Base-by-base conservation (phyloP, 2,888 invertebrate species). In the Brassicogethes aeneus region DNA sequence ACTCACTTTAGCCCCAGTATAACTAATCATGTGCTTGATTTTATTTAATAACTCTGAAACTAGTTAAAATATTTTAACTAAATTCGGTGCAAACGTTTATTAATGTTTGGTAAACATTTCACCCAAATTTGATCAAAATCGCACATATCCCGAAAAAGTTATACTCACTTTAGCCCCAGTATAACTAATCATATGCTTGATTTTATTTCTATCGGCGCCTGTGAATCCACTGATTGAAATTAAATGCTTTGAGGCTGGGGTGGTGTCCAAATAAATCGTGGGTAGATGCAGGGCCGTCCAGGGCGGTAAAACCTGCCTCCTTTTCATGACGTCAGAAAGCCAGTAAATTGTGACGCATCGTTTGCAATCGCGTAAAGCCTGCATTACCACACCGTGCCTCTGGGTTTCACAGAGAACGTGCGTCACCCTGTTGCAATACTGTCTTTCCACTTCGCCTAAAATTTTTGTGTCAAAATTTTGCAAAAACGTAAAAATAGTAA, bases 211-310 rank as follows among this genome's bases (percentile, higher is more conserved):
- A 61, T 96, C 95, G 36, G 86, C 85, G n/a, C 80, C 85, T 40
- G 86, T 80, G 70, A 96, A 99, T 44, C 95, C 95, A 33, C 90
- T 85, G 8, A 90, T 70, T 2, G 89, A 82, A 51, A 92, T 85
- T 16, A 92, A 80, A 66, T 87, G 85, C 54, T 82, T 80, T 0
- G 73, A 66, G 15, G 83, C 80, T 8, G 91, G 91, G 2, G 82
- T 74, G 47, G 85, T 86, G 23, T 80, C 72, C 39, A 67, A 51
- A 42, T 66, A 66, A 45, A 68, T 62, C 15, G 76, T 74, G 7
- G 97, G 97, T 54, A 97, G 75, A 69, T 99, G 97, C 34, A 94
- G 71, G 8, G 93, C 90, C 56, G 89, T 86, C 87, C 89, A 95
- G 0, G 99, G 97, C 1, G 95, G 91, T 39, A 83, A 69, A 55